A percentile compares a stretch with the other conserved stretches of the same genome.
These are phyloP conservation scores for Zootermopsis nevadensis DNA, from an alignment of 2,888 invertebrate species.

Conservation along the genomic window DNA sequence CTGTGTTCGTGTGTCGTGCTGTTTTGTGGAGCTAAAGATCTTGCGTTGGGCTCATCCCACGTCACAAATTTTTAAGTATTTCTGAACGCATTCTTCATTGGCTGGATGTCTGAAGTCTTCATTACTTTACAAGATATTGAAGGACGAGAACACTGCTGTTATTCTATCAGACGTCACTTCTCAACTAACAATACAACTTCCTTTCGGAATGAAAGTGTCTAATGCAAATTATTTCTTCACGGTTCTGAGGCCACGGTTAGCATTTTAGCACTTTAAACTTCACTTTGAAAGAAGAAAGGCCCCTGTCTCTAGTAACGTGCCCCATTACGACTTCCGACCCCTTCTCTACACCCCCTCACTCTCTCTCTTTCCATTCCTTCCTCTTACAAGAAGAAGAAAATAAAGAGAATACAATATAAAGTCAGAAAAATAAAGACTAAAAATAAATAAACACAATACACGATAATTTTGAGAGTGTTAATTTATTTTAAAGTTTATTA, in stretches of 20 bases:
- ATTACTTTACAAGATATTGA: background rate
- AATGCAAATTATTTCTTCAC: conserved; percentile 41
- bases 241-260: conserved; percentile 39
- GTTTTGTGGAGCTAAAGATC: too few relatives aligned
- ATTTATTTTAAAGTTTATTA: conserved; percentile 40
- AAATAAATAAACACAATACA: conserved; percentile 35
- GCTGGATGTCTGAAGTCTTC: background rate
- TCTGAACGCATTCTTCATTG: background rate
- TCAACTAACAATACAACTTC: conserved; percentile 41
- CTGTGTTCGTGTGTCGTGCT: too few relatives aligned
- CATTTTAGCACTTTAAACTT: conserved; percentile 40
- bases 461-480: conserved; percentile 29
- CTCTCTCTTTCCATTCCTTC: conserved; percentile 17
- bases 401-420: conserved; percentile 29
- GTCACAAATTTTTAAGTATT: too few relatives aligned
- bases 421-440: conserved; percentile 13
- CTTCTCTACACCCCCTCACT: background rate
- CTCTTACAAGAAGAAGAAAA: conserved; percentile 27
- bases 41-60: too few relatives aligned
- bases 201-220: conserved; percentile 34
- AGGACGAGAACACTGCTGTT: background rate
- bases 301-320: conserved; percentile 35
- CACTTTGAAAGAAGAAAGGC: conserved; percentile 39
- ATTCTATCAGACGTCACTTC: background rate
- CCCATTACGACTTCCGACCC: conserved; percentile 41